Evolutionary conservation across 1,140 invertebrate species (phyloP), one percentile per base, ranked within the genome.

Genomic region (Diprion similis): DNA sequence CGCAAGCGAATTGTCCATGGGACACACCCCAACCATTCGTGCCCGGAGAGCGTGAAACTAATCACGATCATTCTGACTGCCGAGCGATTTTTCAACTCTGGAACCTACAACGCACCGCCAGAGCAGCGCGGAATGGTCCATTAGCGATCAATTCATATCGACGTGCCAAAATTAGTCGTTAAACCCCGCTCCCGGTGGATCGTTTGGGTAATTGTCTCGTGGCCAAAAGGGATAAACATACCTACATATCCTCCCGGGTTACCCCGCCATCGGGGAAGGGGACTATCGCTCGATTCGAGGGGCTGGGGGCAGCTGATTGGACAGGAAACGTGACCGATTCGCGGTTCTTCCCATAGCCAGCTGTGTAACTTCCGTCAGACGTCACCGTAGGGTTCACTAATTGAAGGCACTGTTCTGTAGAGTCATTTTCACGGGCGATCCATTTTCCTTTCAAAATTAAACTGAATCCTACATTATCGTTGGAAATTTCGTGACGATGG

Each of bases 141-240:
- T 59, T 59, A 59, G 51, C n/a, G 51, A 59, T 59, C 51, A 17
- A 59, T 59, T 59, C 51, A 59, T 59, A 59, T 59, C 51, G n/a
- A 13, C 51, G 51, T 3, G 11, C 51, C 51, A 59, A 59, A 59
- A 59, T 59, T 59, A 59, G 51, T 59, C 51, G 51, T 6, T 59
- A 37, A 1, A 37, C 24, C 24, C 24, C 24, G n/a, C 51, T 59
- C 51, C 51, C 11, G 9, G n/a, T 17, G n/a, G 51, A 59, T 13
- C 51, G 51, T 15, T 13, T 17, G 11, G n/a, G 51, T 59, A 59
- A 59, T 59, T 59, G 51, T 59, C 51, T 17, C 11, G 51, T 13
- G n/a, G 51, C 8, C 3, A 59, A 59, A 59, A 59, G 51, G 51
- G 51, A 59, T 59, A 9, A 59, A 59, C n/a, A 59, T 37, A 37